These are phyloP conservation scores for Drosophila guanche DNA, from an alignment of 1,140 invertebrate species.

Conservation along the genomic window DNA sequence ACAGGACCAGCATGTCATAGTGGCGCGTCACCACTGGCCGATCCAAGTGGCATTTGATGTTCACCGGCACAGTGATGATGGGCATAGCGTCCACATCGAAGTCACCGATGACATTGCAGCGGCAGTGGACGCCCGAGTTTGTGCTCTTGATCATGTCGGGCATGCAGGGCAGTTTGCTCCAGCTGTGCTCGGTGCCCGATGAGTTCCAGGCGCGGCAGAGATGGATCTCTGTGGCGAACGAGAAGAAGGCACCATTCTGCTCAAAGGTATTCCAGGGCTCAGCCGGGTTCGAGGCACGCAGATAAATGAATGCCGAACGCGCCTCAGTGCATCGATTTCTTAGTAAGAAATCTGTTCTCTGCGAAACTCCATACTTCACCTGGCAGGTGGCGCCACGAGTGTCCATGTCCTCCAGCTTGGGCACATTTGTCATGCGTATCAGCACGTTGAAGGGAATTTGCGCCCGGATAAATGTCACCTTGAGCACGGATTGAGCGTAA, in stretches of 20 bases:
- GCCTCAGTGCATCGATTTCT: slow-evolving; percentile 29
- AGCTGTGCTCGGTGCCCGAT: slow-evolving; percentile 38
- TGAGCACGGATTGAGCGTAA: slow-evolving; percentile 36
- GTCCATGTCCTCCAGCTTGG: slow-evolving; percentile 43
- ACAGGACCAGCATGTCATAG: slow-evolving; percentile 28
- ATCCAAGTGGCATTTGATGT: slow-evolving; percentile 45
- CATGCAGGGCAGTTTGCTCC: slow-evolving; percentile 32
- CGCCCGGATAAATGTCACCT: slow-evolving; percentile 29
- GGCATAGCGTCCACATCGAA: slow-evolving; percentile 43
- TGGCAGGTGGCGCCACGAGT: slow-evolving; percentile 8
- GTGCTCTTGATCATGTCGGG: slow-evolving; percentile 45
- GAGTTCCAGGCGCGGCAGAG: slow-evolving; percentile 44
- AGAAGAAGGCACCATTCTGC: slow-evolving; percentile 26
- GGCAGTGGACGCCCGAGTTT: slow-evolving; percentile 35
- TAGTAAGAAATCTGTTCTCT: slow-evolving; percentile 21
- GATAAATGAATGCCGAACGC: slow-evolving; percentile 33
- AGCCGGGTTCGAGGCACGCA: slow-evolving; percentile 13
- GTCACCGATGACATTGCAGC: slow-evolving; percentile 40
- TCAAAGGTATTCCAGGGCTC: slow-evolving; percentile 6
- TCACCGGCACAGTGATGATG: slow-evolving; percentile 30
- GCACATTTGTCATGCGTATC: slow-evolving; percentile 36
- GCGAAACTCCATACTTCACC: slow-evolving; percentile 2
- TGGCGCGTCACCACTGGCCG: slow-evolving; percentile 21
- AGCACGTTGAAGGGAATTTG: slow-evolving; percentile 34
- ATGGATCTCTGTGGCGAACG: slow-evolving; percentile 36